phyloP scores from a whole-genome alignment of 2,797 vertebrate species.

The Siniperca undulata region DNA sequence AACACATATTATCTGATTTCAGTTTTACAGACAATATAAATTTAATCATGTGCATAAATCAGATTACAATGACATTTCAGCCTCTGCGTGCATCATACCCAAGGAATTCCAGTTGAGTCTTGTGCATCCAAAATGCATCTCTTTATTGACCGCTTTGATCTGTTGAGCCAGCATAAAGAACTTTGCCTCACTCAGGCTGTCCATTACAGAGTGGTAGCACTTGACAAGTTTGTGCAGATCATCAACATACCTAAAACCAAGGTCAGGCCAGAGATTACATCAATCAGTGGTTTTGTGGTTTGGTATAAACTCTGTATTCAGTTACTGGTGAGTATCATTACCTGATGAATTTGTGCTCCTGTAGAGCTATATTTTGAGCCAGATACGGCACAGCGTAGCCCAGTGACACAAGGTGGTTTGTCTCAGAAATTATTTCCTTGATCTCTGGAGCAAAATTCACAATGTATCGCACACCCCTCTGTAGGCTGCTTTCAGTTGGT shows the following conservation, averaged over 20 bases:
- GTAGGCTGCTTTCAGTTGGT: conserved; percentile 40
- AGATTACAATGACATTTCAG: conserved; percentile 1
- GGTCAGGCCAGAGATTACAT: conserved; percentile 10
- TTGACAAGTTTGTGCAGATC: conserved; percentile 86
- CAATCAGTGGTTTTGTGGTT: neutral
- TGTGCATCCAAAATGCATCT: conserved; percentile 87
- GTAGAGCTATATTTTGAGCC: conserved; percentile 86
- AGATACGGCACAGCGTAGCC: conserved; percentile 86
- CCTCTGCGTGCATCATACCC: conserved; percentile 80
- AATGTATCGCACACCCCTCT: conserved; percentile 69
- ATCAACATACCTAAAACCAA: conserved; percentile 82
- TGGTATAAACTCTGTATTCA: neutral
- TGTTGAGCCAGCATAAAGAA: conserved; percentile 84
- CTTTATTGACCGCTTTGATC: conserved; percentile 81
- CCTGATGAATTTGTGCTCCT: conserved; percentile 87
- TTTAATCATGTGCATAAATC: conserved; percentile 8
- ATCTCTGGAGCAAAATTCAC: conserved; percentile 91
- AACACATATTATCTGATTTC: conserved; percentile 1
- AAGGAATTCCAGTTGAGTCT: conserved; percentile 92
- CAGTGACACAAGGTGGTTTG: conserved; percentile 88
- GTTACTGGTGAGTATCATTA: conserved; percentile 39
- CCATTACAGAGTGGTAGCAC: conserved; percentile 84
- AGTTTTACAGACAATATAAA: conserved; percentile 6
- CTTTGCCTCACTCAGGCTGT: conserved; percentile 87
- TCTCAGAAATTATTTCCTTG: conserved; percentile 89